Evolutionary conservation across 92 coral and sea anemone species (phyloP).

Genomic region (Actinernus sp.): DNA sequence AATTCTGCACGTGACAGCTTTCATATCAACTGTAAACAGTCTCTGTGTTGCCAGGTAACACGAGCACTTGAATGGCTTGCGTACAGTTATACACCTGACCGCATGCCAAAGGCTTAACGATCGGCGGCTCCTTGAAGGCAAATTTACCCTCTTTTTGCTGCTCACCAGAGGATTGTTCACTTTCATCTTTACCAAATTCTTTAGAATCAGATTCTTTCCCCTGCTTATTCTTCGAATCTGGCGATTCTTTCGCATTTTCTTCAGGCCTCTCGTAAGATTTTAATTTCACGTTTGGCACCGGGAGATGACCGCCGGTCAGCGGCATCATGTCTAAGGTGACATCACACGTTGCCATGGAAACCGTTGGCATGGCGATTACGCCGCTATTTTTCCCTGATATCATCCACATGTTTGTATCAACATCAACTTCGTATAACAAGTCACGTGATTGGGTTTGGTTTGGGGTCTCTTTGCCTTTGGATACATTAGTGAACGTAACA

Average conservation of each 20-base stretch:
- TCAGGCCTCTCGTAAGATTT: slow-evolving; percentile 66
- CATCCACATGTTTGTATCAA: slow-evolving; percentile 80
- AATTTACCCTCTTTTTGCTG: slow-evolving; percentile 3
- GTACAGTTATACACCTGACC: slow-evolving; percentile 88
- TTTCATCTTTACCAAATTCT: slow-evolving; percentile 13
- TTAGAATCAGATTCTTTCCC: slow-evolving; percentile 6
- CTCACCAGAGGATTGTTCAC: neutral
- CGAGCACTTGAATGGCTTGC: slow-evolving; percentile 76
- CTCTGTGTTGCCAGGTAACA: slow-evolving; percentile 87
- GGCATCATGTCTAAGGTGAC: slow-evolving; percentile 78
- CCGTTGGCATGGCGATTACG: slow-evolving; percentile 69
- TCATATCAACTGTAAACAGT: neutral
- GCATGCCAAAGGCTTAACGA: slow-evolving; percentile 69
- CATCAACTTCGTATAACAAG: slow-evolving; percentile 82
- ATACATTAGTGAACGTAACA: slow-evolving; percentile 60
- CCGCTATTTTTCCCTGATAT: slow-evolving; percentile 82
- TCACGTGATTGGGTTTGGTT: slow-evolving; percentile 32
- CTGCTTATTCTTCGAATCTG: no score
- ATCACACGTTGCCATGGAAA: slow-evolving; percentile 85
- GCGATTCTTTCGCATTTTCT: slow-evolving; percentile 22
- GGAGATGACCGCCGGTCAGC: slow-evolving; percentile 81
- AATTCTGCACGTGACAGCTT: neutral
- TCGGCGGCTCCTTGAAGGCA: slow-evolving; percentile 52
- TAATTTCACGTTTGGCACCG: slow-evolving; percentile 74
- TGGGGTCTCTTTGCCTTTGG: neutral